Evolutionary conservation across 2,888 invertebrate genomes (phyloP), one percentile per base, ranked within the genome.

Genomic region (Drosophila aldrichi): DNA sequence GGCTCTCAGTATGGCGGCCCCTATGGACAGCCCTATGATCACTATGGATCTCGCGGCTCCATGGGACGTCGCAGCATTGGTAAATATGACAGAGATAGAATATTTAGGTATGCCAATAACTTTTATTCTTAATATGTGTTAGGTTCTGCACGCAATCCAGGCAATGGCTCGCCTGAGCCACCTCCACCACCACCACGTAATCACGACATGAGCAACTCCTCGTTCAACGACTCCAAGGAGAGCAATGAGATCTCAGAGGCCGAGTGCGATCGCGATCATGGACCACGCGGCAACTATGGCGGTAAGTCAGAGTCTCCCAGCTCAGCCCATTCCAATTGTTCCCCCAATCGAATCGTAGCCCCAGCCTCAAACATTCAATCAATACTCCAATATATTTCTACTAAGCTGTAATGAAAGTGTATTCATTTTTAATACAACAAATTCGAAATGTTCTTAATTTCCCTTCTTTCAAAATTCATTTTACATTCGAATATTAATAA

Each of bases 211-310:
- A 96, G 96, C 88, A 96, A 96, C 90, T 96, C 96, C 85, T 96
- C 96, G 65, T 97, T 97, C 94, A 97, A 98, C 94, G 97, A 97
- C 93, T 97, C 97, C 92, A 97, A 97, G 94, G 97, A 97, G 93
- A 97, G 97, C 93, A 97, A 97, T 94, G 97, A 97, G 94, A 97
- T 97, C 93, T 97, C 97, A 91, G 97, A 97, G 93, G 97, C 97
- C 87, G 97, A 97, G 93, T 97, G 97, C 93, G 97, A 97, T 94
- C 96, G 96, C 79, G 96, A 96, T 92, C 96, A 96, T 90, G 95
- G 96, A 93, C 96, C 95, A 70, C 95, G 97, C 90, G 93, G 93
- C 70, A 97, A 96, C 93, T 97, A 97, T 92, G 97, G 97, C 92
- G 97, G 97, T 97, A 94, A 95, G 95, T 81, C 9, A 1, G 9